Evolutionary conservation across 2,797 vertebrate species (phyloP).

Genomic region (Anolis apletophallus): DNA sequence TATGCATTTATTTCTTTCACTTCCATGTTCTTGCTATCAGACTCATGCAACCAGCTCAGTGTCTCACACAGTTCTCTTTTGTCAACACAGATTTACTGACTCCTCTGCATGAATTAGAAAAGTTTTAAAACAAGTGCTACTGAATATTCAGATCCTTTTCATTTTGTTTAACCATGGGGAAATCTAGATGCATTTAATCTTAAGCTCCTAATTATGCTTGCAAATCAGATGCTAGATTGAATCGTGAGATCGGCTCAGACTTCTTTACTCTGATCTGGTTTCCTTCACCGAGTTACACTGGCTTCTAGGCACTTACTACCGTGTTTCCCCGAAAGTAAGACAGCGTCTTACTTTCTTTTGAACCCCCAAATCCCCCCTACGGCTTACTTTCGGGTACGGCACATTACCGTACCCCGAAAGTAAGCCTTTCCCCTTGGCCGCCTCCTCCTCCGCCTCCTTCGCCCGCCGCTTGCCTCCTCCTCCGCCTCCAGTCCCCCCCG

Average conservation of each 20-base stretch:
- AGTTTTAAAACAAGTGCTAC: not conserved
- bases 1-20: not conserved
- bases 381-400: no score
- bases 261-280: constrained; percentile 31
- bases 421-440: no score
- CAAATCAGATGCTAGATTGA: constrained; percentile 70
- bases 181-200: constrained; percentile 56
- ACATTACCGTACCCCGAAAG: no score
- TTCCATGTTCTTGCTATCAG: not conserved
- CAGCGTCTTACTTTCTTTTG: no score
- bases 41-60: not conserved
- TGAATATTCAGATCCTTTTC: constrained; percentile 1
- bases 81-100: not conserved
- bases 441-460: no score
- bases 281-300: constrained; percentile 41
- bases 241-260: constrained; percentile 58
- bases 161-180: not conserved
- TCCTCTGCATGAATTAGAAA: not conserved
- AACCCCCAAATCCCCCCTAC: no score
- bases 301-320: constrained; percentile 56
- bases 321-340: no score
- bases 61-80: not conserved
- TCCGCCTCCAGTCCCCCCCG: no score
- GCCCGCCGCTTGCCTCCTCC: no score
- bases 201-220: constrained; percentile 59